A percentile compares a stretch with the other conserved stretches of the same genome.
Conservation (phyloP, 2,888 invertebrate species). For the Tenthredo mesomela region DNA sequence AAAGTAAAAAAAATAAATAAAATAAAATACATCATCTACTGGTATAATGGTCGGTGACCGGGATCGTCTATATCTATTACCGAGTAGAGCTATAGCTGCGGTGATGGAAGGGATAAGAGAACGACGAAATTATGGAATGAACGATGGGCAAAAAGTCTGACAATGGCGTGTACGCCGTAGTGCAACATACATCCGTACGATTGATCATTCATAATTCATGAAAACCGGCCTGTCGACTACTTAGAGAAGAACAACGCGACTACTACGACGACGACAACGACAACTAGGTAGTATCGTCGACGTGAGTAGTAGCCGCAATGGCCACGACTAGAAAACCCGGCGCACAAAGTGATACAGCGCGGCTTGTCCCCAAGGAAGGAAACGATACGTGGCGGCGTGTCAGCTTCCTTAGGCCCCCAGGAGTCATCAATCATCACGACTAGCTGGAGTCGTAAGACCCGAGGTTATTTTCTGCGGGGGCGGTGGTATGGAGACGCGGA, state of each 20-base stretch:
- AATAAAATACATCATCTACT: background rate
- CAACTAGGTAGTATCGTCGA: background rate
- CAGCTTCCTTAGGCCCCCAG: constrained; percentile 50
- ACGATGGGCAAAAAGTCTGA: constrained; percentile 4
- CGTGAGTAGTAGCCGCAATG: constrained; percentile 8
- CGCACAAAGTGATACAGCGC: background rate
- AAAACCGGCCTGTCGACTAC: constrained; percentile 46
- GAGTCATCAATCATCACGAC: constrained; percentile 54
- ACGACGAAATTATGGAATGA: constrained; percentile 29
- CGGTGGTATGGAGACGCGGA: constrained; percentile 24
- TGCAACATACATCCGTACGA: constrained; percentile 31
- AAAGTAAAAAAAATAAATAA: background rate
- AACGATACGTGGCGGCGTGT: constrained; percentile 46
- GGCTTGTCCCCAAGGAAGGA: constrained; percentile 38
- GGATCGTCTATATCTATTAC: background rate
- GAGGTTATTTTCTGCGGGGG: constrained; percentile 38
- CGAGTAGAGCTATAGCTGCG: background rate
- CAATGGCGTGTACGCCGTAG: constrained; percentile 39
- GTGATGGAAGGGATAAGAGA: background rate
- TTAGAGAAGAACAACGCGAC: constrained; percentile 23
- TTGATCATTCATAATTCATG: constrained; percentile 50
- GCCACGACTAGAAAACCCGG: constrained; percentile 4
- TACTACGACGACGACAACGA: background rate
- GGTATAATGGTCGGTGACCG: background rate
- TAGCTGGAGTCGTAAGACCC: constrained; percentile 17